Base-by-base conservation (phyloP, 2,888 invertebrate species). In the Hofmannophila pseudospretella region DNA sequence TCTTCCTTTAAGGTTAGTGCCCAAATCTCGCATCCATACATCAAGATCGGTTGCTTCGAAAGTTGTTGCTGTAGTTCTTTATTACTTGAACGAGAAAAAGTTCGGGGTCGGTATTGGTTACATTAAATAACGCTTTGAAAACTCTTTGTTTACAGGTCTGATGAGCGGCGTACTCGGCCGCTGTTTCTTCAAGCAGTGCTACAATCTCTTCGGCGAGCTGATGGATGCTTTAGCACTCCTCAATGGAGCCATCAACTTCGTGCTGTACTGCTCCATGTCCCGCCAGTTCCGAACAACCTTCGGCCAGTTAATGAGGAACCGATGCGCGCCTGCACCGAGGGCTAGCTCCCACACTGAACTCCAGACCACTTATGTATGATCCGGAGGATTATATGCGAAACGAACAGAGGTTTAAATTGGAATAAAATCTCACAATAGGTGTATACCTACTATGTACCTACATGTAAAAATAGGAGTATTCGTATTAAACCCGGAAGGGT, bases 221-320 rank as follows among this genome's bases (percentile, higher is more conserved):
- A 94, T 97, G 92, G 97, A 98, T 74, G 92, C 95, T 28, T 80
- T 97, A 56, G 97, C 97, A 0, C 89, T 98, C 19, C 89, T 96
- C 43, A 98, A 97, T 75, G 96, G 96, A 1, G 94, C 96, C 4
- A 94, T 97, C 49, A 98, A 97, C 79, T 98, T 98, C 71, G 94
- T 97, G 14, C 89, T 98, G 1, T 98, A 97, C 74, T 97, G 97
- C 64, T 90, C 94, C 37, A 98, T 98, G 97, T 96, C 96, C 39
- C 90, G 94, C 40, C 97, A 97, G 88, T 98, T 98, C 78, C 89
- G 98, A 11, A 91, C 90, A 12, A 93, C 93, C 1, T 95, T 94
- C 64, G 90, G 91, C 0, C 89, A 91, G 54, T 84, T 95, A 48
- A 93, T 96, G 66, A 85, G 90, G 50, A 90, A 89, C 8, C 87